Conservation (phyloP, 2,113 vertebrate genomes). For the Hydrolagus affinis region DNA sequence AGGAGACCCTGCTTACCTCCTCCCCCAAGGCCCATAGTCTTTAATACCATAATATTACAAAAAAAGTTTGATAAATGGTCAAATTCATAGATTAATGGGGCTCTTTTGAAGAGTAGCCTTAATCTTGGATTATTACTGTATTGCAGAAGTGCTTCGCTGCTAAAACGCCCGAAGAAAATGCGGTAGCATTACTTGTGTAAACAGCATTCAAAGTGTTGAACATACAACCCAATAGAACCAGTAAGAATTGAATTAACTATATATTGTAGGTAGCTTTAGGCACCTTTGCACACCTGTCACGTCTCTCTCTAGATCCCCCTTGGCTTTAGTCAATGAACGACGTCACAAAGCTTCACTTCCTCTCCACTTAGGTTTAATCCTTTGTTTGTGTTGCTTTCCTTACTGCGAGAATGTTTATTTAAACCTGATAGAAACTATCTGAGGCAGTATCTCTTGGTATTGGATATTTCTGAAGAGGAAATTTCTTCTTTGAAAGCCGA, state of each 20-base stretch:
- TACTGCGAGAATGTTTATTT: constrained; percentile 44
- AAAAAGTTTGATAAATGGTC: constrained; percentile 12
- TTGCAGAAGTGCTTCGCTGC: not conserved
- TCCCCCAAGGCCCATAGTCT: not conserved
- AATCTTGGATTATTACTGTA: constrained; percentile 18
- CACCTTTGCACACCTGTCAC: constrained; percentile 26
- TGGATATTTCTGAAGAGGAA: constrained; percentile 32
- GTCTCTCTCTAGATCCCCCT: constrained; percentile 6
- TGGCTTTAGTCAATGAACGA: constrained; percentile 37
- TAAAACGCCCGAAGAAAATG: not conserved
- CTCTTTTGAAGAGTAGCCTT: not conserved
- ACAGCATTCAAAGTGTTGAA: constrained; percentile 1
- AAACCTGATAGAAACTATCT: constrained; percentile 39
- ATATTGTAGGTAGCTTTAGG: not conserved
- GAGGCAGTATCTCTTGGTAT: constrained; percentile 27
- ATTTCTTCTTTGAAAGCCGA: constrained; percentile 34
- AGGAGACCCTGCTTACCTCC: too few relatives aligned
- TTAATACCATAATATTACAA: not conserved
- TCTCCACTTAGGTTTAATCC: constrained; percentile 44
- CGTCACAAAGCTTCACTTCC: constrained; percentile 41
- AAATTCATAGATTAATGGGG: not conserved
- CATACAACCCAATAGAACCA: constrained; percentile 18
- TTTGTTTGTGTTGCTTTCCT: constrained; percentile 45
- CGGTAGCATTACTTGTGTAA: constrained; percentile 2
- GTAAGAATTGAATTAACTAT: constrained; percentile 27